A percentile compares a stretch with the other conserved stretches of the same genome.
phyloP scores from a whole-genome alignment of 2,888 invertebrate species.

The Malacosoma neustria region DNA sequence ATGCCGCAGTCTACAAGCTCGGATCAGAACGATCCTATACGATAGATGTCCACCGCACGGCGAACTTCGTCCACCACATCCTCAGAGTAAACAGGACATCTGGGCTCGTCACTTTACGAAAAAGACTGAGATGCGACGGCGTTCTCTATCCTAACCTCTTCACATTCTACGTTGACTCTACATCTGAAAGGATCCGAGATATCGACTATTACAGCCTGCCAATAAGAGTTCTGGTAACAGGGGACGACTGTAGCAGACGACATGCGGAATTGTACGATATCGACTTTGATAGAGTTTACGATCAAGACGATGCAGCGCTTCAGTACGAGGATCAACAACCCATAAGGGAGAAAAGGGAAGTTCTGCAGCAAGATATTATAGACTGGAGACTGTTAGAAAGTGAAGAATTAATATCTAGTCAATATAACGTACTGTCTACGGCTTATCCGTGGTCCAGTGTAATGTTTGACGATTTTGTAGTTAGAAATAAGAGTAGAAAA shows the following conservation, averaged over 20 bases:
- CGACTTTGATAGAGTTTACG: conserved; percentile 73
- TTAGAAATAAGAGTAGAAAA: conserved; percentile 66
- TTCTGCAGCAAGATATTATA: conserved; percentile 39
- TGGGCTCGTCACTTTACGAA: conserved; percentile 83
- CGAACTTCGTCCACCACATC: conserved; percentile 86
- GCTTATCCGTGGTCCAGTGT: conserved; percentile 71
- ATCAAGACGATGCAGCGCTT: conserved; percentile 58
- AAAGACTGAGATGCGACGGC: conserved; percentile 85
- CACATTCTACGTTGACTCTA: conserved; percentile 90
- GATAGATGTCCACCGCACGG: conserved; percentile 87
- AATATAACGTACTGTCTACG: conserved; percentile 60
- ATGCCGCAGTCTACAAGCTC: conserved; percentile 86
- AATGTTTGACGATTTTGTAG: conserved; percentile 66
- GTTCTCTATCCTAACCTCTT: conserved; percentile 89
- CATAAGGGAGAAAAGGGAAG: conserved; percentile 53
- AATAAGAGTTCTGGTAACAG: conserved; percentile 83
- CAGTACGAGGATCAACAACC: conserved; percentile 60
- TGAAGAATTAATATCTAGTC: conserved; percentile 61
- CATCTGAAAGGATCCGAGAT: conserved; percentile 83
- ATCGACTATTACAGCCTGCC: conserved; percentile 90
- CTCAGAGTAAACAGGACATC: conserved; percentile 83
- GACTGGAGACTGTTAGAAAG: conserved; percentile 67
- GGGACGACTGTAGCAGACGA: conserved; percentile 79
- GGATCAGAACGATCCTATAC: conserved; percentile 87
- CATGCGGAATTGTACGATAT: conserved; percentile 76